Evolutionary conservation across 2,888 invertebrate species (phyloP).

Genomic region (Slavum lentiscoides): DNA sequence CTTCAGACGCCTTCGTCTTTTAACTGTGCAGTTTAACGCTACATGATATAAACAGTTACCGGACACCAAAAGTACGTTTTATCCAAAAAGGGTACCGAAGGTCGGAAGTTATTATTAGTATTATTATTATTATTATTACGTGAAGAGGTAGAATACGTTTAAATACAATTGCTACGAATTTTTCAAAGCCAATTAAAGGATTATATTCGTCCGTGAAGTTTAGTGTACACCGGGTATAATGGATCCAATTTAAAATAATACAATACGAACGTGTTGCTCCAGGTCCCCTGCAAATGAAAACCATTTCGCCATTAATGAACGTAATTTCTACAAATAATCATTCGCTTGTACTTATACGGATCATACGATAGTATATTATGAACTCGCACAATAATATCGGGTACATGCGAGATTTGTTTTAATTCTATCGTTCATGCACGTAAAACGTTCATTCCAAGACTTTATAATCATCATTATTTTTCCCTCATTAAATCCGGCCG

Average conservation of each 20-base stretch:
- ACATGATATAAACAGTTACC: background rate
- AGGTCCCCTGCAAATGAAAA: background rate
- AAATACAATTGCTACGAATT: background rate
- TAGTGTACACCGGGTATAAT: background rate
- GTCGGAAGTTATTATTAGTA: slow-evolving; percentile 1
- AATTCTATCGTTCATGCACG: too few relatives aligned
- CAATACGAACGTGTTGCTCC: background rate
- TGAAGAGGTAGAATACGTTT: background rate
- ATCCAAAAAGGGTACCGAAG: background rate
- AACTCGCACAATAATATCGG: too few relatives aligned
- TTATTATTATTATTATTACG: background rate
- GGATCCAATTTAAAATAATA: slow-evolving; percentile 10
- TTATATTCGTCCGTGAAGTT: background rate
- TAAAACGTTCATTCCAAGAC: too few relatives aligned
- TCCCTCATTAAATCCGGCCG: too few relatives aligned
- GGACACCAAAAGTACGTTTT: background rate
- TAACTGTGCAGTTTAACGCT: background rate
- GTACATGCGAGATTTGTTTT: too few relatives aligned
- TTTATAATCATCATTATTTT: too few relatives aligned
- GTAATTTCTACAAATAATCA: background rate
- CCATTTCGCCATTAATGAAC: background rate
- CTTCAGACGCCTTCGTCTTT: background rate
- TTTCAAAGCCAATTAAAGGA: background rate
- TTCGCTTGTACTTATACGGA: too few relatives aligned
- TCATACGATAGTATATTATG: too few relatives aligned